Conservation (phyloP, 1,140 invertebrate genomes). For the Subanguina moxae region DNA sequence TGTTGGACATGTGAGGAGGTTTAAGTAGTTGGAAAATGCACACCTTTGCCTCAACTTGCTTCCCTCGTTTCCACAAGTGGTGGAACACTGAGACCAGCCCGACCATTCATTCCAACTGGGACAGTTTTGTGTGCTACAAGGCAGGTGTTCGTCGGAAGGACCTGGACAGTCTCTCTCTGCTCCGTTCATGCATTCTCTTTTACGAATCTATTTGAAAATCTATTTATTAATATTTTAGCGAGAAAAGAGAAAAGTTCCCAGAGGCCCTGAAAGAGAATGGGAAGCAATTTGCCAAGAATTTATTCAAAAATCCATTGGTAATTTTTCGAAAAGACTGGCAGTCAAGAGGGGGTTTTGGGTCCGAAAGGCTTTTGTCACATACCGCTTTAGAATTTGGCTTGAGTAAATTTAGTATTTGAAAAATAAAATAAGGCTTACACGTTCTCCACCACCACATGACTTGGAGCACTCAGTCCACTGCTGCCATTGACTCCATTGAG, state of each 20-base stretch:
- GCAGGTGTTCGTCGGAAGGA: constrained; percentile 23
- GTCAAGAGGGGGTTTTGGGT: too few relatives aligned
- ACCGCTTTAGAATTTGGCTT: constrained; percentile 1
- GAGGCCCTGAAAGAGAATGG: too few relatives aligned
- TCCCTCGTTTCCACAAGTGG: constrained; percentile 25
- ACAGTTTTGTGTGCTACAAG: constrained; percentile 31
- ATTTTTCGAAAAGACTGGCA: too few relatives aligned
- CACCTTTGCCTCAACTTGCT: constrained; percentile 19
- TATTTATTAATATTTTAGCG: neutral
- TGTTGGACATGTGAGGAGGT: too few relatives aligned
- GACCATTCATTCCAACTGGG: constrained; percentile 27
- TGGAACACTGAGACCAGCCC: constrained; percentile 11
- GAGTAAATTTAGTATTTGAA: neutral
- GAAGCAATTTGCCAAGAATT: too few relatives aligned
- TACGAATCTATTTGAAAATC: constrained; percentile 19
- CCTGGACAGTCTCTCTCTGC: constrained; percentile 24
- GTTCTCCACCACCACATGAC: constrained; percentile 29
- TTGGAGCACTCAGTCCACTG: constrained; percentile 29
- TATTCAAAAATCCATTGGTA: too few relatives aligned
- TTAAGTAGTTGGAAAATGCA: neutral
- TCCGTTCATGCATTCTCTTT: constrained; percentile 33
- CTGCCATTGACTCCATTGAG: constrained; percentile 26
- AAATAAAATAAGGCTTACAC: constrained; percentile 21
- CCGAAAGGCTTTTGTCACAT: too few relatives aligned
- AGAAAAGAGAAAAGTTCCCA: neutral